Conservation (phyloP, 2,888 invertebrate species). For the Ormia ochracea region DNA sequence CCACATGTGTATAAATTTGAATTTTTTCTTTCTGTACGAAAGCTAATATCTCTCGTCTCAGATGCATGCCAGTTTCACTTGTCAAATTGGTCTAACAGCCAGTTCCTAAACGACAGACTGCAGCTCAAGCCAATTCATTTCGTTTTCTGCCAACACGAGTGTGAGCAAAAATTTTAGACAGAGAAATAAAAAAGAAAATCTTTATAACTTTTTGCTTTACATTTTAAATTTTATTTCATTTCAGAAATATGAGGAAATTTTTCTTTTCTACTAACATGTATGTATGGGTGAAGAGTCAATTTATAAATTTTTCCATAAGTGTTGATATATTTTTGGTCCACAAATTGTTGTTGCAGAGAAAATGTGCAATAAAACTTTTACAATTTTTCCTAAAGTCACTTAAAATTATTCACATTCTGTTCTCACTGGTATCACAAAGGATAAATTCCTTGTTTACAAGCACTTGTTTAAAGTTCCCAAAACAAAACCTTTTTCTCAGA, state of each 20-base stretch:
- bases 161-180: background rate
- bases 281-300: constrained; percentile 1
- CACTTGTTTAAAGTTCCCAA: background rate
- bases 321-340: background rate
- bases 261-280: background rate
- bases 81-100: constrained; percentile 39
- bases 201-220: background rate
- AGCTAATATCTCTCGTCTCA: background rate
- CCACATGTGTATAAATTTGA: background rate
- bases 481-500: background rate
- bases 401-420: background rate
- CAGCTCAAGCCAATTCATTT: background rate
- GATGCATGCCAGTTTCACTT: background rate
- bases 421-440: background rate
- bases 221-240: background rate
- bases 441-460: background rate
- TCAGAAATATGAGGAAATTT: background rate
- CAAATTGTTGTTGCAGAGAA: background rate
- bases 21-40: background rate
- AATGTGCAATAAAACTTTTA: constrained; percentile 1
- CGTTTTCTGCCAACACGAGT: constrained; percentile 8
- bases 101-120: constrained; percentile 10
- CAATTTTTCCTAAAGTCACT: constrained; percentile 2
- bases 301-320: constrained; percentile 4
- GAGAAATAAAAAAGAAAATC: background rate